phyloP scores from a whole-genome alignment of 2,113 vertebrate genomes.

The rat (Rattus norvegicus) region GRCr8 NC_086026.1:122886501-122887000 shows the following conservation, averaged over 20 bases:
- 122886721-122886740: neutral
- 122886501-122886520: neutral
- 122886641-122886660: neutral
- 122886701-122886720: neutral
- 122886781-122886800: neutral
- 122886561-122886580: neutral
- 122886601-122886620: no score
- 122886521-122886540: neutral
- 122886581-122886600: neutral
- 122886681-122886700: neutral
- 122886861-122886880: neutral
- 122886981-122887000: neutral
- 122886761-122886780: no score
- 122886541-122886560: neutral
- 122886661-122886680: neutral
- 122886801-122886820: neutral
- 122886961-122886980: neutral
- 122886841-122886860: neutral
- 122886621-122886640: neutral
- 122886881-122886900: neutral
- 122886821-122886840: neutral
- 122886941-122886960: neutral
- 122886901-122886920: fast-evolving
- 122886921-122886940: neutral
- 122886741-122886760: no score